phyloP scores from a whole-genome alignment of 2,113 vertebrate genomes.

The Callionymus lyra region DNA sequence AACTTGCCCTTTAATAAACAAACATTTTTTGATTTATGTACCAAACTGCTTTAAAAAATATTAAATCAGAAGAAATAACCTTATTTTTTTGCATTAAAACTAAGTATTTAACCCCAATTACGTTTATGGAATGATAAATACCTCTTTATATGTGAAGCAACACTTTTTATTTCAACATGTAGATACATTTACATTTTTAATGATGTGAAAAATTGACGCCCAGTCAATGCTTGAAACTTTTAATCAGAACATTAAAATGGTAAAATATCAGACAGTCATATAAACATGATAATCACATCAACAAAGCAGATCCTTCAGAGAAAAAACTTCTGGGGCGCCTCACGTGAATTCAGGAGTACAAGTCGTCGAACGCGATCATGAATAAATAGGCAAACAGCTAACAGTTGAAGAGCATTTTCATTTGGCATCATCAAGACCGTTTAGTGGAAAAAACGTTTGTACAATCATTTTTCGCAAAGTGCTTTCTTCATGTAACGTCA shows the following conservation, averaged over 20 bases:
- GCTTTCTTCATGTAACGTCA: slow-evolving; percentile 20
- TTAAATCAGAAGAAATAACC: too few relatives aligned
- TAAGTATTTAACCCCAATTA: too few relatives aligned
- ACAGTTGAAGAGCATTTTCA: slow-evolving; percentile 37
- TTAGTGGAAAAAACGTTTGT: slow-evolving; percentile 44
- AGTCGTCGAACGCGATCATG: slow-evolving; percentile 39
- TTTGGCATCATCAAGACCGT: slow-evolving; percentile 60
- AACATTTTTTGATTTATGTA: too few relatives aligned
- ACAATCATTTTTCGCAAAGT: slow-evolving; percentile 66
- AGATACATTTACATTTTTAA: too few relatives aligned
- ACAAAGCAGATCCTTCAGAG: slow-evolving; percentile 44
- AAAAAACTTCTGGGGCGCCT: neutral
- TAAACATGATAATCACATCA: slow-evolving; percentile 37
- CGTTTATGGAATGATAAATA: too few relatives aligned
- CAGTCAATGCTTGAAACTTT: slow-evolving; percentile 41
- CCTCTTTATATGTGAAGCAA: too few relatives aligned
- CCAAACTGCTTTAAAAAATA: too few relatives aligned
- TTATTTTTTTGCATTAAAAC: too few relatives aligned
- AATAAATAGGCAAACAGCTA: slow-evolving; percentile 45
- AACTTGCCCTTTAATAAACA: too few relatives aligned
- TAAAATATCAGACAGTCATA: slow-evolving; percentile 55
- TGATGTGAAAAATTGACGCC: too few relatives aligned
- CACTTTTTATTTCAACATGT: too few relatives aligned
- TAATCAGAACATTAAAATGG: slow-evolving; percentile 55
- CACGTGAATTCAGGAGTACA: slow-evolving; percentile 25